Evolutionary conservation across 2,113 vertebrate species (phyloP), one percentile per base, ranked within the genome.

Genomic region (Pithys albifrons): DNA sequence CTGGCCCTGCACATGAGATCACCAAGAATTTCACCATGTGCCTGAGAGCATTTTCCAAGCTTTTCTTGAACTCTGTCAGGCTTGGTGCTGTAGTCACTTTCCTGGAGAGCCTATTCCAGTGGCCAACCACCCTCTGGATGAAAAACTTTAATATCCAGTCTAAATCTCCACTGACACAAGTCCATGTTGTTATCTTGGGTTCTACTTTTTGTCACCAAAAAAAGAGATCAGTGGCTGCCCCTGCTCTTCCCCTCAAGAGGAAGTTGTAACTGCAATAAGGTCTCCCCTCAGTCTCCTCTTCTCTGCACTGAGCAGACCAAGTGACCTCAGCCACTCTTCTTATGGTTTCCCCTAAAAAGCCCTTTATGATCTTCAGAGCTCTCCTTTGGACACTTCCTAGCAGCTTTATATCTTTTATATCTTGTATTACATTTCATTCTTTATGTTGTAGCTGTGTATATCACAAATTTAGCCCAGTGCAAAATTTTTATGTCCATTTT

Each of bases 111-210:
- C 71, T 43, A 18, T 15, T 23, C 54, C 25, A 73, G 25, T 18
- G 14, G 3, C 14, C 20, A 57, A 0, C 0, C 9, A 73, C 1
- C 5, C 14, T 23, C 37, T 58, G 25, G 9, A 4, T 0, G 6
- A 31, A 72, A 5, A 71, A 35, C 1, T 10, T 37, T 33, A 1
- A 33, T 39, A 51, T 5, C 4, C 25, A 51, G 0, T 6, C 17
- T 10, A 27, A 51, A 6, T 4, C 6, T 31, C 9, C 3, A 10
- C 43, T 8, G 6, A 25, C 25, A 13, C 37, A 66, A 0, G 31
- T 33, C 0, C 37, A 59, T 31, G 18, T 55, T 31, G 17, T 31
- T 31, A 4, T 8, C 16, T 41, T 0, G 2, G 6, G 2, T 41
- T 2, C 16, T 41, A 15, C n/a, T 49, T 3, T 9, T 15, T 22